phyloP scores from a whole-genome alignment of 2,113 vertebrate genomes.

The Ptilonorhynchus violaceus region DNA sequence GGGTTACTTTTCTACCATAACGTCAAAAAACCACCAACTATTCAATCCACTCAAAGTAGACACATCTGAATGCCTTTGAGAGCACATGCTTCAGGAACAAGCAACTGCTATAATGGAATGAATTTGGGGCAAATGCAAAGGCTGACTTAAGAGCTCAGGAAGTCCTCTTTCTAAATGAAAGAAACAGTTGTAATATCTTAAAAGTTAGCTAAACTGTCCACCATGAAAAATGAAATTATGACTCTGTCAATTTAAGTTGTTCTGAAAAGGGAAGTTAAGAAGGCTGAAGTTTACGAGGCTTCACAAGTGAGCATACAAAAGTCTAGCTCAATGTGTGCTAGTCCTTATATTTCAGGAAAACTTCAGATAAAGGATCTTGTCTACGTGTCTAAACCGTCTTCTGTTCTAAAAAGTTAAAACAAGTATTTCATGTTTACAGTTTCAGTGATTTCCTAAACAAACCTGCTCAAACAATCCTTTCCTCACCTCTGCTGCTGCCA shows the following conservation, averaged over 20 bases:
- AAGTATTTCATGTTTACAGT: not conserved
- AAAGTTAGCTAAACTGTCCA: not conserved
- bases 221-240: not conserved
- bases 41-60: not conserved
- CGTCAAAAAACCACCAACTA: not conserved
- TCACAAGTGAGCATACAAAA: not conserved
- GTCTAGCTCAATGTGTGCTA: not conserved
- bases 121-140: not conserved
- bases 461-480: not conserved
- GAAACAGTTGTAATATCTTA: not conserved
- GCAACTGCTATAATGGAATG: not conserved
- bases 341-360: not conserved
- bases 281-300: not conserved
- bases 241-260: not conserved
- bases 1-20: not conserved
- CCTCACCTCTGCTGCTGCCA: not conserved
- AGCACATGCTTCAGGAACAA: not conserved
- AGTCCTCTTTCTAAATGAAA: not conserved
- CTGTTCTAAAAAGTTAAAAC: not conserved
- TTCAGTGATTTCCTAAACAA: not conserved
- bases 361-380: not conserved
- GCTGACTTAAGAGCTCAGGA: not conserved
- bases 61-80: not conserved
- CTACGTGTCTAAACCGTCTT: not conserved
- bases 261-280: not conserved